Base-by-base conservation (phyloP, 1,140 invertebrate species). In the Venustaconcha ellipsiformis region DNA sequence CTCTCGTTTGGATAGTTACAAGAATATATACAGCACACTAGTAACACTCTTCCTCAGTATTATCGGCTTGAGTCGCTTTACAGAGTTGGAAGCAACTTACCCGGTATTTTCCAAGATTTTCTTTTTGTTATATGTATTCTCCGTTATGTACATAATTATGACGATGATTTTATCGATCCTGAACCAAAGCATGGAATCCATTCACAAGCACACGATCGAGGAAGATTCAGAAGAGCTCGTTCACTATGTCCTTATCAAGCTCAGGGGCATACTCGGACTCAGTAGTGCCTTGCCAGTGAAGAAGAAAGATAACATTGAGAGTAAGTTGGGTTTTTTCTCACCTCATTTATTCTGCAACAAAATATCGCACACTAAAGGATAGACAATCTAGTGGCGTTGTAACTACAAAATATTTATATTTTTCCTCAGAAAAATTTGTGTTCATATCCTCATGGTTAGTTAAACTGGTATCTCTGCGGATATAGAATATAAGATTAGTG, bases 1-100 rank as follows among this genome's bases (percentile, higher is more conserved):
- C 14, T 55, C 69, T 56, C 71, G 78, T 12, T 71, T 86, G 18
- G 69, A 78, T 2, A 78, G 76, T 1, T 88, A 85, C 77, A 79
- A 76, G 63, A 78, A 80, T n/a, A 74, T 88, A 18, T 74, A 80
- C 65, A 70, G 69, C 37, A 62, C 77, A 8, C 70, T 83, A 48
- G 78, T 69, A 14, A 84, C 83, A 13, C 56, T 86, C 18, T 86
- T 84, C 58, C 78, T 82, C 15, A 82, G 83, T 72, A 94, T 95
- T 86, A 89, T 95, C 17, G 95, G 94, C 6, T 94, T 95, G 60
- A 78, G 80, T 48, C 73, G 77, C 23, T 82, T 85, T 63, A 83
- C 81, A 26, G 80, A 84, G 64, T 76, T 84, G 14, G 80, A 84
- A 17, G 72, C 82, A 6, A 80, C 75, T 1, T 73, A 79, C 26